Percentiles rank a stretch among this genome's conserved stretches.
phyloP scores from a whole-genome alignment of 2,113 vertebrate species.

The Pterocles burchelli region DNA sequence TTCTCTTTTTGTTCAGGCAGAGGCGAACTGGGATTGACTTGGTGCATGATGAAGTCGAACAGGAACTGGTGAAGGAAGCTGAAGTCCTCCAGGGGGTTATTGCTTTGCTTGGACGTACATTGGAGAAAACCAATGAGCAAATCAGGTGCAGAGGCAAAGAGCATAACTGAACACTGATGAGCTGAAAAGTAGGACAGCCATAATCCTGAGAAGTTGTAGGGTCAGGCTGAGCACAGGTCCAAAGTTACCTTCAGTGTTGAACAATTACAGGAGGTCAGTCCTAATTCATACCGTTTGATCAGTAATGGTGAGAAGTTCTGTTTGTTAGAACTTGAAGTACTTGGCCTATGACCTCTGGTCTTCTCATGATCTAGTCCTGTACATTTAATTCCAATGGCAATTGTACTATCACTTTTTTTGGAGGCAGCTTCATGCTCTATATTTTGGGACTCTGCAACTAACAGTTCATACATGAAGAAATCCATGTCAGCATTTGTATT shows the following conservation, averaged over 20 bases:
- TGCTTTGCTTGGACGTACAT: conserved; percentile 77
- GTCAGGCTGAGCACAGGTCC: not conserved
- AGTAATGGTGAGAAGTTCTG: not conserved
- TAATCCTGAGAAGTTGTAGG: not conserved
- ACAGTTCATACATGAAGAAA: not conserved
- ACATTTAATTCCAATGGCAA: not conserved
- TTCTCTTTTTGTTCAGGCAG: conserved; percentile 73
- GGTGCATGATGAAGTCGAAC: conserved; percentile 82
- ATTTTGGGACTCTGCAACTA: not conserved
- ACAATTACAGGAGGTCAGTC: not conserved
- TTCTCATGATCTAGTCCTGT: not conserved
- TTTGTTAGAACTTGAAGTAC: not conserved
- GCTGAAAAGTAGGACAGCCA: not conserved
- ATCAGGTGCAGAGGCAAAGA: conserved; percentile 78
- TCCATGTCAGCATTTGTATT: not conserved
- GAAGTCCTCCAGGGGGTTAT: conserved; percentile 76
- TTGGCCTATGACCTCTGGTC: not conserved
- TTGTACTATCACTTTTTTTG: not conserved
- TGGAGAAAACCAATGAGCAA: conserved; percentile 87
- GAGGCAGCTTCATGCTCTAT: not conserved
- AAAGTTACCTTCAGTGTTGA: not conserved
- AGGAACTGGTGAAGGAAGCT: conserved; percentile 84
- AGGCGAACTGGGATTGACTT: conserved; percentile 80
- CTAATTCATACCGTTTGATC: not conserved
- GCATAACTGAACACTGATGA: not conserved